Conservation (phyloP, 2,113 vertebrate species). For the Syngnathus floridae region DNA sequence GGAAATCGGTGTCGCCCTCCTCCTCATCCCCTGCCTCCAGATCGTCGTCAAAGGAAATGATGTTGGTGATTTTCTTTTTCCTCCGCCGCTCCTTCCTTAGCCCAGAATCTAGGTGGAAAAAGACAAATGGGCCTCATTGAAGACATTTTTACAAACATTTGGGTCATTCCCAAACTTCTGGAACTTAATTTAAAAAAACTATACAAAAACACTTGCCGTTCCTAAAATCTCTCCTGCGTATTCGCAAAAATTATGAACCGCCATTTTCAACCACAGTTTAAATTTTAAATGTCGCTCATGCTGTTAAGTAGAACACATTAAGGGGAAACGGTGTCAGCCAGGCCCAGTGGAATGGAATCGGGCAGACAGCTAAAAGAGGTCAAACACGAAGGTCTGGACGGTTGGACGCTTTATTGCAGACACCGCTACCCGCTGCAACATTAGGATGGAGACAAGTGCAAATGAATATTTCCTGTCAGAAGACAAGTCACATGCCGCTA, state of each 20-base stretch:
- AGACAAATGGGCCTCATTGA: too few species aligned
- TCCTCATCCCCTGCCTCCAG: constrained; percentile 77
- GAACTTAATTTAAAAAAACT: background rate
- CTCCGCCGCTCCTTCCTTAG: constrained; percentile 84
- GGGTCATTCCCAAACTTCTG: background rate
- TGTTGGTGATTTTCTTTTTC: constrained; percentile 94
- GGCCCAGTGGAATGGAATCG: constrained; percentile 3
- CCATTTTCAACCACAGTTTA: constrained; percentile 19
- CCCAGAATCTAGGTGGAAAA: constrained; percentile 70
- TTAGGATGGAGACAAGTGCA: constrained; percentile 17
- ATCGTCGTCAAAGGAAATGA: constrained; percentile 90
- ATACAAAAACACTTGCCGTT: background rate
- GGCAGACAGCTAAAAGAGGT: constrained; percentile 33
- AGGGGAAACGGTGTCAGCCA: background rate
- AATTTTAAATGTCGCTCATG: constrained; percentile 2
- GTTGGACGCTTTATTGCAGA: constrained; percentile 28
- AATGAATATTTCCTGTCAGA: background rate
- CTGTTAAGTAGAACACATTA: constrained; percentile 4
- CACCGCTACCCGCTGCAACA: constrained; percentile 9
- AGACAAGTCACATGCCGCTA: background rate
- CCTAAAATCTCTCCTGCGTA: constrained; percentile 14
- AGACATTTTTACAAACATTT: background rate
- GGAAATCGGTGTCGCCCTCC: constrained; percentile 53
- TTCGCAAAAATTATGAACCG: constrained; percentile 9
- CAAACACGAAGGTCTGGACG: constrained; percentile 14